Conservation (phyloP, 1,140 invertebrate genomes). For the Drosophila orosa region DNA sequence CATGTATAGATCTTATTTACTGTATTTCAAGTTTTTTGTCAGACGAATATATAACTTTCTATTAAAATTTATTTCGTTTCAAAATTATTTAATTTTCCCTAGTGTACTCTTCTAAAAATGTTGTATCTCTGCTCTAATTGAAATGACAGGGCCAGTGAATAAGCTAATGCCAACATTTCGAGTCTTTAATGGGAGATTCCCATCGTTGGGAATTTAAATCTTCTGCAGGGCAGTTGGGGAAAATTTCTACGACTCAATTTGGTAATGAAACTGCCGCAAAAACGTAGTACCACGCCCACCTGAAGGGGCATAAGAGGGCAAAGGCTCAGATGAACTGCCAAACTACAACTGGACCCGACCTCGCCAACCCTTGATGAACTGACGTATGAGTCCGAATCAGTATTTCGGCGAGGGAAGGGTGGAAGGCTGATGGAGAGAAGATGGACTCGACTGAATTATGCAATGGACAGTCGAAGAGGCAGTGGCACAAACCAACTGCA, state of each 20-base stretch:
- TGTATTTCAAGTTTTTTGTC: not conserved
- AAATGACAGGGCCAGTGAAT: conserved; percentile 40
- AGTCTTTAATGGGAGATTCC: conserved; percentile 6
- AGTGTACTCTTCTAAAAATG: not conserved
- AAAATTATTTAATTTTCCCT: not conserved
- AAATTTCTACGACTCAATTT: conserved; percentile 26
- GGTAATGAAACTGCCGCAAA: conserved; percentile 59
- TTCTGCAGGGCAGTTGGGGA: conserved; percentile 9
- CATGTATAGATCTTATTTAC: not conserved
- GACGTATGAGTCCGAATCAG: conserved; percentile 43
- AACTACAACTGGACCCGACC: conserved; percentile 10
- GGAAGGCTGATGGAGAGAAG: conserved; percentile 24
- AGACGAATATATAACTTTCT: not conserved
- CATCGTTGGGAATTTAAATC: conserved; percentile 11
- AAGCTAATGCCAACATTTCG: conserved; percentile 23
- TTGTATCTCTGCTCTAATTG: conserved; percentile 6
- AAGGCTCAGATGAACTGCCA: conserved; percentile 21
- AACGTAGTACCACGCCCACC: conserved; percentile 23
- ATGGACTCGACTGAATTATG: conserved; percentile 53
- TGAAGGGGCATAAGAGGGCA: not conserved
- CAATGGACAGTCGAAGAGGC: conserved; percentile 38
- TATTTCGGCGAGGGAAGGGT: conserved; percentile 22
- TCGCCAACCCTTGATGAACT: conserved; percentile 41
- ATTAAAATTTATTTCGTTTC: not conserved
- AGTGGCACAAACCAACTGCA: conserved; percentile 15